These are phyloP conservation scores for Poecilia picta DNA, from an alignment of 2,797 vertebrate genomes.

Conservation along the genomic window DNA sequence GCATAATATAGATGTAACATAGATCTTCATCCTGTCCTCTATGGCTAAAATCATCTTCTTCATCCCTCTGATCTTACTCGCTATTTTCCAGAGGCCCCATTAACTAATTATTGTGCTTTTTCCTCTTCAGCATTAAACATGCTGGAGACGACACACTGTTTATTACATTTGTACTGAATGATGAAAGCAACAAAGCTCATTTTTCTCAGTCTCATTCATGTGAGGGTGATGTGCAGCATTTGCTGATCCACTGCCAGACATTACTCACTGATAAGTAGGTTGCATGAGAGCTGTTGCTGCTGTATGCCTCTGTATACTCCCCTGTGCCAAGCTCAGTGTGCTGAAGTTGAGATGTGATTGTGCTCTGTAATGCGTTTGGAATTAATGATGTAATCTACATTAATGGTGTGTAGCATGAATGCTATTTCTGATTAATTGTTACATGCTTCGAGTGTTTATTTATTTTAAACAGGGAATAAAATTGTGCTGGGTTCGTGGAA, in stretches of 20 bases:
- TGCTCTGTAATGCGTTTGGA: slow-evolving; percentile 34
- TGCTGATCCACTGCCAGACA: slow-evolving; percentile 29
- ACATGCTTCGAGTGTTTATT: slow-evolving; percentile 25
- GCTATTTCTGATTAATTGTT: slow-evolving; percentile 33
- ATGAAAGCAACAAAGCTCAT: slow-evolving; percentile 42
- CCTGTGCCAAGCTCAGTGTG: slow-evolving; percentile 28
- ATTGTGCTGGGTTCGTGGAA: slow-evolving; percentile 12
- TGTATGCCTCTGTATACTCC: slow-evolving; percentile 11
- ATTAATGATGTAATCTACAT: slow-evolving; percentile 55
- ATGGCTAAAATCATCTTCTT: slow-evolving; percentile 13
- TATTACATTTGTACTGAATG: slow-evolving; percentile 49
- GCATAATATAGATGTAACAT: slow-evolving; percentile 41
- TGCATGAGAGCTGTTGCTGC: slow-evolving; percentile 40
- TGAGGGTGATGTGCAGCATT: slow-evolving; percentile 23
- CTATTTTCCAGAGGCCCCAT: slow-evolving; percentile 20
- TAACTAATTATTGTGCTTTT: slow-evolving; percentile 29
- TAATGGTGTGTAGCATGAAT: slow-evolving; percentile 43
- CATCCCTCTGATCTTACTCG: background rate
- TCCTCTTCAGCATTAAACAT: slow-evolving; percentile 17
- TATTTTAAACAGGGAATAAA: slow-evolving; percentile 7
- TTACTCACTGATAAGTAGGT: slow-evolving; percentile 52
- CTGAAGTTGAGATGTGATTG: slow-evolving; percentile 50
- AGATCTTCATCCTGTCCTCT: slow-evolving; percentile 21
- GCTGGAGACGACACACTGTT: slow-evolving; percentile 20
- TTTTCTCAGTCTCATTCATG: slow-evolving; percentile 33